phyloP scores from a whole-genome alignment of 1,140 invertebrate species.

The Drosophila lini region DNA sequence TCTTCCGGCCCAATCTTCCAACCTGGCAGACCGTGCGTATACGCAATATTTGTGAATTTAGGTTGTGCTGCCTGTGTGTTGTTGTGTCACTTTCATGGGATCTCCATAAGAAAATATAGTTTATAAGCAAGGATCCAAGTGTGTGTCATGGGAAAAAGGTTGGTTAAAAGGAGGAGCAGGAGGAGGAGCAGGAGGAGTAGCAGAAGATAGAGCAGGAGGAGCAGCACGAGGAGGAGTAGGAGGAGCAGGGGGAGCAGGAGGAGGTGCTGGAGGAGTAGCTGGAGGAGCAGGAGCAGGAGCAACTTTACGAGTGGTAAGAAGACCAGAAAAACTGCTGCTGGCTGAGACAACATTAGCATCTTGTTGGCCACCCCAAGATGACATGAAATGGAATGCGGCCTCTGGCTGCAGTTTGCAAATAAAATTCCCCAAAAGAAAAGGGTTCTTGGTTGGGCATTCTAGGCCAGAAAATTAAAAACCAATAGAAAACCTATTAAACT shows the following conservation, averaged over 20 bases:
- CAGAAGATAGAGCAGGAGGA: neutral
- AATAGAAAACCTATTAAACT: neutral
- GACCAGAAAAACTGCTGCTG: neutral
- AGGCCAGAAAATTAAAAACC: neutral
- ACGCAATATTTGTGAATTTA: slow-evolving; percentile 63
- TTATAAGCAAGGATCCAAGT: slow-evolving; percentile 8
- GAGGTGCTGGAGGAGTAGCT: neutral
- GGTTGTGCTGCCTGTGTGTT: slow-evolving; percentile 25
- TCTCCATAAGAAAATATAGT: slow-evolving; percentile 37
- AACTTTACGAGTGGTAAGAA: too few relatives aligned
- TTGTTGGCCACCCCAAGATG: neutral
- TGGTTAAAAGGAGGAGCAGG: too few relatives aligned
- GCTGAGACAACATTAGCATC: slow-evolving; percentile 12
- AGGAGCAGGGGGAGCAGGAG: neutral
- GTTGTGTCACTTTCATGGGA: slow-evolving; percentile 17
- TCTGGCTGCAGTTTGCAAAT: slow-evolving; percentile 6
- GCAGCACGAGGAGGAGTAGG: neutral
- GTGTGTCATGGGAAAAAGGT: slow-evolving; percentile 2
- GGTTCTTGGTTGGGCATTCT: neutral
- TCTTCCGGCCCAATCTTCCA: neutral
- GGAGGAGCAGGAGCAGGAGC: neutral
- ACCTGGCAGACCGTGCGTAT: slow-evolving; percentile 52
- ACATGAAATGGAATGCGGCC: slow-evolving; percentile 7
- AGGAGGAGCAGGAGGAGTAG: neutral
- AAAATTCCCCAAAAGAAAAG: slow-evolving; percentile 5